Percentiles rank a stretch among this genome's conserved stretches.
phyloP scores from a whole-genome alignment of 2,113 vertebrate genomes.

The Pangasianodon gigas region DNA sequence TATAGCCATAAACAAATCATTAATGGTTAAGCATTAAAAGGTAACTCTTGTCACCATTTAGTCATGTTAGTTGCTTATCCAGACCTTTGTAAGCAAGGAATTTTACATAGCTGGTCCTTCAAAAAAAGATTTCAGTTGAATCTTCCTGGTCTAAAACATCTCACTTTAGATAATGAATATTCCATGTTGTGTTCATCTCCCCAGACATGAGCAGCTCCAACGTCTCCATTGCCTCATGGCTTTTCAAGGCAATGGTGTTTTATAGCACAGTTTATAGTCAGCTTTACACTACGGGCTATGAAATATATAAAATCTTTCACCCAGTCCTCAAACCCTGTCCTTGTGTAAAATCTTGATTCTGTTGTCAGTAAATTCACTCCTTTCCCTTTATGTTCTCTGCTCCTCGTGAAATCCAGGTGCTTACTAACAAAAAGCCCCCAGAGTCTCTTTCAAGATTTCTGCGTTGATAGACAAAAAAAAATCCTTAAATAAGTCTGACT shows the following conservation, averaged over 20 bases:
- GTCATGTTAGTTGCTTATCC: background rate
- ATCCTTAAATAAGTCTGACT: conserved; percentile 53
- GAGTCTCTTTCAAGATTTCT: conserved; percentile 56
- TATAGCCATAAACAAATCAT: background rate
- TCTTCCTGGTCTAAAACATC: background rate
- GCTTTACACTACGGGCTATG: conserved; percentile 11
- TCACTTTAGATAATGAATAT: conserved; percentile 15
- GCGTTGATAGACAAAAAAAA: conserved; percentile 60
- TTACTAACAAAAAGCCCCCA: conserved; percentile 55
- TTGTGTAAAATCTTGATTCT: background rate
- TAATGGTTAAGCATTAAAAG: background rate
- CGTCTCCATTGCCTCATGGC: background rate
- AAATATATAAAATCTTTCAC: conserved; percentile 1
- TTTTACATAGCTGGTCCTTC: background rate
- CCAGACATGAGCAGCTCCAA: background rate
- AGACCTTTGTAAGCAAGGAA: background rate
- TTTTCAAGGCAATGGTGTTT: conserved; percentile 15
- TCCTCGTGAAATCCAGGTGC: conserved; percentile 37
- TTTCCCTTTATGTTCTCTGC: conserved; percentile 40
- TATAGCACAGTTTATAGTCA: conserved; percentile 6
- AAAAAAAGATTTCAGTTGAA: background rate
- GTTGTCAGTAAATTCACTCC: conserved; percentile 1
- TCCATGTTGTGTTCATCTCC: conserved; percentile 11
- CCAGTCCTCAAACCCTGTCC: background rate
- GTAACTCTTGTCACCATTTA: background rate